Conservation (phyloP, 2,888 invertebrate genomes). For the Eupithecia abbreviata region DNA sequence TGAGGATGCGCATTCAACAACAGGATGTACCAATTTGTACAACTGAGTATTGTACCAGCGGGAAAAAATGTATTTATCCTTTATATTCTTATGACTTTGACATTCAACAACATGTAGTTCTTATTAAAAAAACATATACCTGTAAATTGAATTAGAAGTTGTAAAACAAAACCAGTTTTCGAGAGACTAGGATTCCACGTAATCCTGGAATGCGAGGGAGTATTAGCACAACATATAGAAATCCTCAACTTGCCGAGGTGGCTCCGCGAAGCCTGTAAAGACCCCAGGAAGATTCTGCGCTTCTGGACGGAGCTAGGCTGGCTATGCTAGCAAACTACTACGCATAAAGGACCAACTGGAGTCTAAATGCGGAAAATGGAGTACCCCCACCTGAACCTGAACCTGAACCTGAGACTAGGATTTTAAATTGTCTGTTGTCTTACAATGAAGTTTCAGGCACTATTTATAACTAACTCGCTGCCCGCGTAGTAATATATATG, state of each 20-base stretch:
- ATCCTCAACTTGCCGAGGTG: too few relatives aligned
- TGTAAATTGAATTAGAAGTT: neutral
- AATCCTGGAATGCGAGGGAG: too few relatives aligned
- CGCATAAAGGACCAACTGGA: too few relatives aligned
- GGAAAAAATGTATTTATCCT: neutral
- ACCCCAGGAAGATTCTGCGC: too few relatives aligned
- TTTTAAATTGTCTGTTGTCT: neutral
- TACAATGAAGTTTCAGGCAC: neutral
- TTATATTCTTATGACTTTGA: constrained; percentile 10
- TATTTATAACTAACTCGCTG: too few relatives aligned
- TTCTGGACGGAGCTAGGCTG: too few relatives aligned
- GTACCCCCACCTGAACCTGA: too few relatives aligned
- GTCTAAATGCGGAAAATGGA: too few relatives aligned
- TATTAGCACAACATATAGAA: too few relatives aligned
- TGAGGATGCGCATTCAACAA: constrained; percentile 10
- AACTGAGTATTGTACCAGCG: constrained; percentile 10
- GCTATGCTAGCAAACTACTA: too few relatives aligned
- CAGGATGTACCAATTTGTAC: constrained; percentile 43
- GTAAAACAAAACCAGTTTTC: neutral
- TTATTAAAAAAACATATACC: neutral
- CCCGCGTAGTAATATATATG: too few relatives aligned
- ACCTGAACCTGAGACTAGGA: neutral
- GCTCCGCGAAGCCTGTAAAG: too few relatives aligned
- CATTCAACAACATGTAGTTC: neutral
- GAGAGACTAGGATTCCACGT: neutral